These are phyloP conservation scores for Chaenodraco wilsoni DNA, from an alignment of 2,797 vertebrate species.

Conservation along the genomic window DNA sequence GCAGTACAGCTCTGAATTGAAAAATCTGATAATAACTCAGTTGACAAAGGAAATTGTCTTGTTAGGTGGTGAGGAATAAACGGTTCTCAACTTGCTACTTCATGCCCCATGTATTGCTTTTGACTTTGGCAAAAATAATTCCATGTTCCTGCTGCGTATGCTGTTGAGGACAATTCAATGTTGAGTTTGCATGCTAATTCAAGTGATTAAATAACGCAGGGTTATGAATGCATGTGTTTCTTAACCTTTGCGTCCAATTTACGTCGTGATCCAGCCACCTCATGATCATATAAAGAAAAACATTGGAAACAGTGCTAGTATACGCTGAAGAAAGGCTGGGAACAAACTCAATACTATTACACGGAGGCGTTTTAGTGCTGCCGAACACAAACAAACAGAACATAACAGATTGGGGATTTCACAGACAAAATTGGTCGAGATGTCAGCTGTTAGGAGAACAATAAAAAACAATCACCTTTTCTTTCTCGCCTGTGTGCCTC, in stretches of 20 bases:
- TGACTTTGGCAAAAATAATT: slow-evolving; percentile 10
- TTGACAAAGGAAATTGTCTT: slow-evolving; percentile 33
- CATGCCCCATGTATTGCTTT: slow-evolving; percentile 3
- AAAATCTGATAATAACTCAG: slow-evolving; percentile 38
- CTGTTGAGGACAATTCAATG: background rate
- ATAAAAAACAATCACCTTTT: slow-evolving; percentile 63
- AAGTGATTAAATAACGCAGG: background rate
- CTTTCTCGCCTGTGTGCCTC: slow-evolving; percentile 38
- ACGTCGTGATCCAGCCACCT: background rate
- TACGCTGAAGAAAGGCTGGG: background rate
- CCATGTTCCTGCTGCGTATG: background rate
- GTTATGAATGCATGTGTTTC: background rate
- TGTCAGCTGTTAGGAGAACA: slow-evolving; percentile 50
- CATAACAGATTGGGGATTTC: slow-evolving; percentile 54
- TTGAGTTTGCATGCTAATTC: background rate
- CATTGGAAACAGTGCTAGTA: background rate
- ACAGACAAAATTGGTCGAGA: slow-evolving; percentile 48
- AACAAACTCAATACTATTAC: slow-evolving; percentile 15
- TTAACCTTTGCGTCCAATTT: background rate
- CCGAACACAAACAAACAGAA: slow-evolving; percentile 37
- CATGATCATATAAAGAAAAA: background rate
- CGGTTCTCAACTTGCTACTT: slow-evolving; percentile 7
- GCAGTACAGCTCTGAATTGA: slow-evolving; percentile 13
- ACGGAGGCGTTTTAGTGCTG: slow-evolving; percentile 5
- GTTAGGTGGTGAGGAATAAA: slow-evolving; percentile 3